Evolutionary conservation across 2,797 vertebrate genomes (phyloP).

Genomic region (Melopsittacus undulatus): DNA sequence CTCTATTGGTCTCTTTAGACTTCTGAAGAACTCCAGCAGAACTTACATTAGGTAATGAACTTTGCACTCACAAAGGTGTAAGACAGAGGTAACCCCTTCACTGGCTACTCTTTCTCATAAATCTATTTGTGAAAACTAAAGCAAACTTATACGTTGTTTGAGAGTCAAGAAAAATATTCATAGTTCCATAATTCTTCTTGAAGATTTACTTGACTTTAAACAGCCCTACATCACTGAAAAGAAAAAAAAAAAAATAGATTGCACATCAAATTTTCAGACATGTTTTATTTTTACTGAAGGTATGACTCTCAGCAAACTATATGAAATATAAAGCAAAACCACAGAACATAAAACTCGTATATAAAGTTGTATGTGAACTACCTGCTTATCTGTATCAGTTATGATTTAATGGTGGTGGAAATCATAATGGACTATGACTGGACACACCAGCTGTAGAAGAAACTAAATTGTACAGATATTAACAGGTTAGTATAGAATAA

Average conservation of each 20-base stretch:
- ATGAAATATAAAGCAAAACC: neutral
- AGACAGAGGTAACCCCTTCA: neutral
- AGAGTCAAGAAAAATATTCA: neutral
- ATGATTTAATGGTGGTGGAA: neutral
- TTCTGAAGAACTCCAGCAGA: neutral
- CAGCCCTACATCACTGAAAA: neutral
- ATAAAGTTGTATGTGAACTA: neutral
- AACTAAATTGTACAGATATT: neutral
- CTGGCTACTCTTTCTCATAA: neutral
- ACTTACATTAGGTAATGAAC: neutral
- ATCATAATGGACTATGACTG: neutral
- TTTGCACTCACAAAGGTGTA: neutral
- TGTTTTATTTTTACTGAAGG: neutral
- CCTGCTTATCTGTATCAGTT: neutral
- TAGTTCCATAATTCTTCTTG: neutral
- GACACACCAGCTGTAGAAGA: neutral
- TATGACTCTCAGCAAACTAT: neutral
- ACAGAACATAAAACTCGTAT: neutral
- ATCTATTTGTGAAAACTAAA: neutral
- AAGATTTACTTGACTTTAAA: neutral
- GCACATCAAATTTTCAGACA: neutral
- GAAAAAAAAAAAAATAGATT: neutral
- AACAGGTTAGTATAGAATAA: neutral
- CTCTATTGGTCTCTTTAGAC: neutral
- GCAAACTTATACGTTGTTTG: neutral